These are phyloP conservation scores for Samia ricini DNA, from an alignment of 1,140 invertebrate species.

Conservation along the genomic window DNA sequence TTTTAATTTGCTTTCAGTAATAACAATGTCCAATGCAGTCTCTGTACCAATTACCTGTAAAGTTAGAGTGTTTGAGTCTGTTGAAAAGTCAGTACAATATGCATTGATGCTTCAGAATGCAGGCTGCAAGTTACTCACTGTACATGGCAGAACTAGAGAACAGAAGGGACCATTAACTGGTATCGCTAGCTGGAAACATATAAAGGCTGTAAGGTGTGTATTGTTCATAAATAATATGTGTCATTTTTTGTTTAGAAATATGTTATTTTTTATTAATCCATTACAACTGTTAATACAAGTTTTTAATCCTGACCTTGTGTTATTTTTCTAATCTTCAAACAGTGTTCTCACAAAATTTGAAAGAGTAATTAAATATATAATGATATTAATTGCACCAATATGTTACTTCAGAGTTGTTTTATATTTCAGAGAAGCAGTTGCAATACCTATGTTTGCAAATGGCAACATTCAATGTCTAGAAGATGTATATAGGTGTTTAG, in stretches of 20 bases:
- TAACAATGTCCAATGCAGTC: constrained; percentile 82
- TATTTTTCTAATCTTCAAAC: no score
- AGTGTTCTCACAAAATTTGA: no score
- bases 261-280: neutral
- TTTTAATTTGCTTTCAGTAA: constrained; percentile 78
- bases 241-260: constrained; percentile 5
- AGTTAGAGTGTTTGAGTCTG: constrained; percentile 92
- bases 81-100: constrained; percentile 94
- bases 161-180: constrained; percentile 97
- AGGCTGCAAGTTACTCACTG: constrained; percentile 94
- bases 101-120: constrained; percentile 96
- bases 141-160: constrained; percentile 97
- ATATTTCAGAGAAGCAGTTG: constrained; percentile 85
- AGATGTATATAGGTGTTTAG: constrained; percentile 92
- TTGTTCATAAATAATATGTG: constrained; percentile 8
- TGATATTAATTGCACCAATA: neutral
- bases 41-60: constrained; percentile 96
- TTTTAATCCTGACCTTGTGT: no score
- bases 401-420: no score
- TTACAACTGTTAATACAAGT: neutral
- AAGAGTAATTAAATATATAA: no score
- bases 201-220: constrained; percentile 91
- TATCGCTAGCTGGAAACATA: constrained; percentile 95
- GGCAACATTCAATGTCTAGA: constrained; percentile 96
- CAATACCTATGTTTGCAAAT: constrained; percentile 97